phyloP scores from a whole-genome alignment of 2,113 vertebrate species.

The Engystomops pustulosus region DNA sequence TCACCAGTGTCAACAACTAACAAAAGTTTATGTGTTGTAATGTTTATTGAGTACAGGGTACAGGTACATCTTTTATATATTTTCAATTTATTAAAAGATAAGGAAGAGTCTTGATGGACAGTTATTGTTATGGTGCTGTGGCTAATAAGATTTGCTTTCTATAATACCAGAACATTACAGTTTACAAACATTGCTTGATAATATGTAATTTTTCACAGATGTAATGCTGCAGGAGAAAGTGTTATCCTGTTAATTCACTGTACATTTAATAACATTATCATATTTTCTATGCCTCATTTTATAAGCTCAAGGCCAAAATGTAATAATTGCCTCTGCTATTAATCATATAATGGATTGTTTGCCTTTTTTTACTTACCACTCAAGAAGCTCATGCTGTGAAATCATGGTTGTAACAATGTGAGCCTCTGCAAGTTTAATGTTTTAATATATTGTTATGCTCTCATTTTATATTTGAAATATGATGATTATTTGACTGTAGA shows the following conservation, averaged over 20 bases:
- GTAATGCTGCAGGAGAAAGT: background rate
- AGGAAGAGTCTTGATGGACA: background rate
- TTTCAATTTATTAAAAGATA: background rate
- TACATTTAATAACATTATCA: background rate
- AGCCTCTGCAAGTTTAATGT: background rate
- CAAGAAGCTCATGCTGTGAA: background rate
- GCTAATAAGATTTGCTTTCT: slow-evolving; percentile 1
- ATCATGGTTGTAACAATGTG: background rate
- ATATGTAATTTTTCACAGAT: background rate
- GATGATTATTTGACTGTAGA: background rate
- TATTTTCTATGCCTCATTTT: background rate
- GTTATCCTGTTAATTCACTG: background rate
- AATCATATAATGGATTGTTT: slow-evolving; percentile 33
- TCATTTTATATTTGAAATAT: background rate
- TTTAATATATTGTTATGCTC: background rate
- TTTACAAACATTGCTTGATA: background rate
- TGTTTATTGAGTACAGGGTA: background rate
- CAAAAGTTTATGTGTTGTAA: background rate
- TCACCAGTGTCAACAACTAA: too few relatives aligned
- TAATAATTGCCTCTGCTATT: background rate
- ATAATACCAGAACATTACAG: background rate
- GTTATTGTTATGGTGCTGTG: background rate
- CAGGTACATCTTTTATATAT: background rate
- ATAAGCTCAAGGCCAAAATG: background rate
- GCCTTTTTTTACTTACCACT: background rate